Conservation (phyloP, 2,113 vertebrate genomes). For the Psammodynastes pulverulentus region DNA sequence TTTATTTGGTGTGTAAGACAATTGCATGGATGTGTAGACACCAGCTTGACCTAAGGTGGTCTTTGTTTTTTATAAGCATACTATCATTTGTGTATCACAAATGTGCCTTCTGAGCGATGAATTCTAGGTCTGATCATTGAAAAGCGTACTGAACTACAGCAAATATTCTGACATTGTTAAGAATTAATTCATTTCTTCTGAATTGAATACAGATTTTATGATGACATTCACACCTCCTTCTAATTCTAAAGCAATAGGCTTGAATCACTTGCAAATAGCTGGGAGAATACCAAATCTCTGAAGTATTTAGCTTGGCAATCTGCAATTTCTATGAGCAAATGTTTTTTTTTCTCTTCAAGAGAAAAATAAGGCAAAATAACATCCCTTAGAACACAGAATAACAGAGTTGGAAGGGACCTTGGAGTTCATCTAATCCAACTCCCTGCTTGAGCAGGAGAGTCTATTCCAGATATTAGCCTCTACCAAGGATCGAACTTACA, state of each 20-base stretch:
- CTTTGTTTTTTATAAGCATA: background rate
- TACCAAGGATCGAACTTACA: too few species aligned
- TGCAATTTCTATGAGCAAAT: conserved; percentile 27
- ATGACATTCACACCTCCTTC: conserved; percentile 10
- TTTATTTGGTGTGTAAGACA: background rate
- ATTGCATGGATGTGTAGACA: background rate
- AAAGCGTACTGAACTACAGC: background rate
- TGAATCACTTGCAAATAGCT: conserved; percentile 18
- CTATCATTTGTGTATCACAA: background rate
- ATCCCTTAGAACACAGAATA: too few species aligned
- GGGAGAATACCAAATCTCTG: conserved; percentile 2
- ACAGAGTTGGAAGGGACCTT: too few species aligned
- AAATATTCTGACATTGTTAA: background rate
- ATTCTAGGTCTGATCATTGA: background rate
- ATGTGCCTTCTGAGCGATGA: background rate
- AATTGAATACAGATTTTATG: conserved; percentile 7
- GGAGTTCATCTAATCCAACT: too few species aligned
- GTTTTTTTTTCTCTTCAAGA: background rate
- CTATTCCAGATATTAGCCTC: too few species aligned
- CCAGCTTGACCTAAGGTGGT: background rate
- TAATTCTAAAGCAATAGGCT: background rate
- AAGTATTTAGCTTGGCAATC: conserved; percentile 28
- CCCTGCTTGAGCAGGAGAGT: too few species aligned
- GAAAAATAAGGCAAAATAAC: background rate
- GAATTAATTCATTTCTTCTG: conserved; percentile 20